phyloP scores from a whole-genome alignment of 1,140 invertebrate genomes.

The Orchesella cincta region DNA sequence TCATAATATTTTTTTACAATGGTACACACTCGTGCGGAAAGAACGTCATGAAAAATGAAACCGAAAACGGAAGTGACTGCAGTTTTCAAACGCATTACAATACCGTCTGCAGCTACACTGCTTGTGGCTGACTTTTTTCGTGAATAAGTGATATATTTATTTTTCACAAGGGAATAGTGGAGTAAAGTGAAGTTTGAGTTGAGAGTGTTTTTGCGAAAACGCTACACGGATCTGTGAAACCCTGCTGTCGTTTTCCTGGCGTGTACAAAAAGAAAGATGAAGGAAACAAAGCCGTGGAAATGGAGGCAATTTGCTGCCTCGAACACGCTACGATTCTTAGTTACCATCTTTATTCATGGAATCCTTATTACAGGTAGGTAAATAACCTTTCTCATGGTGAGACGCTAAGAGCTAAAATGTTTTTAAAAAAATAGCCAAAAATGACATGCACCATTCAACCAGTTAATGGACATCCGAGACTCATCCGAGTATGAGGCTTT shows the following conservation, averaged over 20 bases:
- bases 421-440: too few species aligned
- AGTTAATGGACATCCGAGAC: neutral
- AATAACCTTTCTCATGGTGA: neutral
- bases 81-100: neutral
- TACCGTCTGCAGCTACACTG: neutral
- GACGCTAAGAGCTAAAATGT: too few species aligned
- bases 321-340: neutral
- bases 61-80: neutral
- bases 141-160: neutral
- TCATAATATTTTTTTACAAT: neutral
- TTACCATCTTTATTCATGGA: neutral
- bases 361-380: constrained; percentile 9
- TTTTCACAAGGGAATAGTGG: neutral
- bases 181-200: neutral
- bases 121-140: neutral
- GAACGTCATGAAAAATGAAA: neutral
- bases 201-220: neutral
- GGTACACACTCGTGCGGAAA: constrained; percentile 8
- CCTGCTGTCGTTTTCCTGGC: too few species aligned
- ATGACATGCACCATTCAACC: neutral
- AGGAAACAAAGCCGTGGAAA: neutral
- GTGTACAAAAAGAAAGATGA: neutral
- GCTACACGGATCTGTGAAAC: neutral
- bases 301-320: neutral
- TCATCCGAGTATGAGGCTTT: neutral